Conservation (phyloP, 1,140 invertebrate species). For the Nymphalis io region DNA sequence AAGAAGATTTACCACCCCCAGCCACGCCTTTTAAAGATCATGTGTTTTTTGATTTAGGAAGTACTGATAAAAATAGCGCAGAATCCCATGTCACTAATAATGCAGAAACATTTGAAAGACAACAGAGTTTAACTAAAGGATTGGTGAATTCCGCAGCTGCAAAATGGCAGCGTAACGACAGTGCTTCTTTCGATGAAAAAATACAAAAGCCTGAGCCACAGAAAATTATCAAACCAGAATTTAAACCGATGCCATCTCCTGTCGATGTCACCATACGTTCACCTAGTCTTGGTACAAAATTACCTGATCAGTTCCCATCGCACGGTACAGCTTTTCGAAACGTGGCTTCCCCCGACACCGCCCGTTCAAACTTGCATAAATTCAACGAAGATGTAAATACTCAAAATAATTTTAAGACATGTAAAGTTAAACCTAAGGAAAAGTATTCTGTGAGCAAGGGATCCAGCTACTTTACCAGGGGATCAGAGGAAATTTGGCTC, state of each 20-base stretch:
- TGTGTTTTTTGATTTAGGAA: conserved; percentile 49
- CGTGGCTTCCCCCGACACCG: conserved; percentile 60
- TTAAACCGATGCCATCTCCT: conserved; percentile 64
- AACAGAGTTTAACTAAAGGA: conserved; percentile 53
- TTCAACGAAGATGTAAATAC: conserved; percentile 63
- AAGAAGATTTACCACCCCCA: conserved; percentile 63
- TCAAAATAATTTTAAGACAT: conserved; percentile 68
- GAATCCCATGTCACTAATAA: conserved; percentile 25
- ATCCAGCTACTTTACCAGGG: conserved; percentile 71
- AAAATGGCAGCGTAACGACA: conserved; percentile 62
- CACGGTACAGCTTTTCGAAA: conserved; percentile 74
- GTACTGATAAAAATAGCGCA: conserved; percentile 41
- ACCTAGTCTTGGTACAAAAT: conserved; percentile 65
- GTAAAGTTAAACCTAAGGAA: conserved; percentile 68
- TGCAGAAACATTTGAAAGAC: conserved; percentile 44
- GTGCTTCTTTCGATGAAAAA: conserved; percentile 51
- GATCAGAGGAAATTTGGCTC: conserved; percentile 75
- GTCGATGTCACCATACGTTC: conserved; percentile 70
- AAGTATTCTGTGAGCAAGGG: conserved; percentile 72
- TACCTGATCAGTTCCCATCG: conserved; percentile 70
- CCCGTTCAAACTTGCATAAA: conserved; percentile 50
- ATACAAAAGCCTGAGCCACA: conserved; percentile 65
- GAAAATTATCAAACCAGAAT: conserved; percentile 74
- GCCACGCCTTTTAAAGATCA: conserved; percentile 69
- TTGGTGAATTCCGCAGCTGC: conserved; percentile 41